Percentiles rank a stretch among this genome's conserved stretches.
Conservation (phyloP, 1,140 invertebrate genomes). For the Sipha flava region DNA sequence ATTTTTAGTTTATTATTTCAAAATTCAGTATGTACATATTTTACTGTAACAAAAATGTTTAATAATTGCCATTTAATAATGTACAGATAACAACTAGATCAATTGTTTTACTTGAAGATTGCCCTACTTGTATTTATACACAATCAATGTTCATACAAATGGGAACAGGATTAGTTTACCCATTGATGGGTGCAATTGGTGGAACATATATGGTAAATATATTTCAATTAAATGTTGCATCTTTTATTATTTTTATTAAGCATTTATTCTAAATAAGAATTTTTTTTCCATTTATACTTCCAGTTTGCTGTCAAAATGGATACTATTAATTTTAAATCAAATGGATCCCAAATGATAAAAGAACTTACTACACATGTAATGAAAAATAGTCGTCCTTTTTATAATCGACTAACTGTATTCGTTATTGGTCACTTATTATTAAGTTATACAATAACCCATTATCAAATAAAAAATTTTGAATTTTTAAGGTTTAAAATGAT, state of each 20-base stretch:
- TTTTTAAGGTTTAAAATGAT: neutral
- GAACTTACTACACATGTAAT: neutral
- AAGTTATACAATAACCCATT: neutral
- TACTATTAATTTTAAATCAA: neutral
- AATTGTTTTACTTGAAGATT: slow-evolving; percentile 32
- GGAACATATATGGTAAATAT: slow-evolving; percentile 25
- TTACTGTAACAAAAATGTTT: neutral
- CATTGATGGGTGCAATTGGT: neutral
- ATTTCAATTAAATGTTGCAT: neutral
- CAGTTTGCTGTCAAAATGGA: slow-evolving; percentile 3
- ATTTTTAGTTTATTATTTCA: neutral
- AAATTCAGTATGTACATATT: neutral
- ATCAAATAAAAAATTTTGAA: slow-evolving; percentile 9
- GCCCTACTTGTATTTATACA: slow-evolving; percentile 6
- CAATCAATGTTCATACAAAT: slow-evolving; percentile 10
- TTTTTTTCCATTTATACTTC: neutral
- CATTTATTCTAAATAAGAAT: neutral
- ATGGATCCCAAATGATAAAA: neutral
- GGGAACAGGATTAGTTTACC: slow-evolving; percentile 17
- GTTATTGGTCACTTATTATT: neutral
- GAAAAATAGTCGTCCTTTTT: neutral
- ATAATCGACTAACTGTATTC: slow-evolving; percentile 3
- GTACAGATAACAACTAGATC: slow-evolving; percentile 3
- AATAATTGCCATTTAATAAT: neutral
- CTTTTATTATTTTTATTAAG: neutral